Conservation (phyloP, 2,797 vertebrate species). For the Propithecus perrieri region DNA sequence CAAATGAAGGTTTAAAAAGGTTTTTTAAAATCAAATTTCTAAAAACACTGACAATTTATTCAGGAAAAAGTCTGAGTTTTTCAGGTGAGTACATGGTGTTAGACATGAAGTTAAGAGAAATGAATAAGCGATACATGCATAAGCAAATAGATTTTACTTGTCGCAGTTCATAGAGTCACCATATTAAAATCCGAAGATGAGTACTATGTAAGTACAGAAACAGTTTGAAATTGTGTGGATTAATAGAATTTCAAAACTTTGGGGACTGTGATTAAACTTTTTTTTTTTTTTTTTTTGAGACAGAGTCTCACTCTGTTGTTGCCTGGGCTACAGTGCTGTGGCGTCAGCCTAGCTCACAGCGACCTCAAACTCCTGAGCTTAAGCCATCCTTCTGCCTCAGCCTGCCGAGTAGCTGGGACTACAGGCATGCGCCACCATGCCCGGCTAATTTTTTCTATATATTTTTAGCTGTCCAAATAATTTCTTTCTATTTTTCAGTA, state of each 20-base stretch:
- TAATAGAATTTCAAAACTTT: background rate
- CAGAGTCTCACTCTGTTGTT: too few relatives aligned
- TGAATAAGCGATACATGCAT: background rate
- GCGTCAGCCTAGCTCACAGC: too few relatives aligned
- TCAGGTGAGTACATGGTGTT: background rate
- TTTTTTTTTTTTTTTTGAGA: too few relatives aligned
- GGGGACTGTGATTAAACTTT: background rate
- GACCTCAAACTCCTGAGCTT: too few relatives aligned
- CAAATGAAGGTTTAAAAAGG: background rate
- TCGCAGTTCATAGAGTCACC: background rate
- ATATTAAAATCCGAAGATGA: background rate
- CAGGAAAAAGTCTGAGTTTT: background rate
- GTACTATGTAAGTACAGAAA: background rate
- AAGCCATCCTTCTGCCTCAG: too few relatives aligned
- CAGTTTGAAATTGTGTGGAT: background rate
- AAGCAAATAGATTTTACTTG: background rate
- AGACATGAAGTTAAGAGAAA: background rate
- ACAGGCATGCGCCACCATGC: too few relatives aligned
- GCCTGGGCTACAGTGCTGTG: too few relatives aligned
- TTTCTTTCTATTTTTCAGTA: too few relatives aligned
- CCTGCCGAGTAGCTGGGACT: too few relatives aligned
- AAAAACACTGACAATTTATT: background rate
- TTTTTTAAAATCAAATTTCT: background rate
- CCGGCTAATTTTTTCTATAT: too few relatives aligned
- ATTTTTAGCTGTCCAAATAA: too few relatives aligned